These are phyloP conservation scores for Poeciliopsis infans DNA, from an alignment of 2,797 vertebrate species.

Conservation along the genomic window DNA sequence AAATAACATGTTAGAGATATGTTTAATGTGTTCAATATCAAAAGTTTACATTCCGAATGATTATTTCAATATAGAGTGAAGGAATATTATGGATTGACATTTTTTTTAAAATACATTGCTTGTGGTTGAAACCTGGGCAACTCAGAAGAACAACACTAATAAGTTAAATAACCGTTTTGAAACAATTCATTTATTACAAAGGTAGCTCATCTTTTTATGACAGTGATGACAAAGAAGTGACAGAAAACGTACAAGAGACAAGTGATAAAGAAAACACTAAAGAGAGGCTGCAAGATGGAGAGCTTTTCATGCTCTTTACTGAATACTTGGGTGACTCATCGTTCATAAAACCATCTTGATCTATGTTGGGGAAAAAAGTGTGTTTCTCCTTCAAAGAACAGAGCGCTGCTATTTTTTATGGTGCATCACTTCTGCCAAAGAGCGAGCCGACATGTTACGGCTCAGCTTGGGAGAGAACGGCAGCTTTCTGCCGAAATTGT, in stretches of 20 bases:
- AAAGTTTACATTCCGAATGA: too few relatives aligned
- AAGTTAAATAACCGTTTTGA: conserved; percentile 16
- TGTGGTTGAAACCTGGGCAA: not conserved
- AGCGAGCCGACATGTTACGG: conserved; percentile 13
- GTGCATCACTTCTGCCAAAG: conserved; percentile 26
- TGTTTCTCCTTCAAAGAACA: conserved; percentile 20
- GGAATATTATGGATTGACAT: too few relatives aligned
- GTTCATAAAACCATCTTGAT: conserved; percentile 54
- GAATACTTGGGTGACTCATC: conserved; percentile 43
- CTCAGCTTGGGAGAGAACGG: conserved; percentile 18
- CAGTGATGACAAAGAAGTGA: conserved; percentile 47
- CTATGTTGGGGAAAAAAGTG: conserved; percentile 5
- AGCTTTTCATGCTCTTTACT: conserved; percentile 50
- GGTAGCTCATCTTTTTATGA: conserved; percentile 15
- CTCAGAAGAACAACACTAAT: not conserved
- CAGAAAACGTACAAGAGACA: conserved; percentile 31
- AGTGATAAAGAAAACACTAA: conserved; percentile 37
- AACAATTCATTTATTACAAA: conserved; percentile 7
- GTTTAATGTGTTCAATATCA: too few relatives aligned
- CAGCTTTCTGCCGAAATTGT: conserved; percentile 21
- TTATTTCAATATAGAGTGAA: too few relatives aligned
- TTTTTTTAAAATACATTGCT: not conserved
- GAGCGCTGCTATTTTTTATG: conserved; percentile 34
- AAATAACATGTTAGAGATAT: too few relatives aligned
- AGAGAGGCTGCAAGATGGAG: conserved; percentile 23